Percentiles rank a stretch among this genome's conserved stretches.
Evolutionary conservation across 2,797 vertebrate species (phyloP).

Genomic region (Pipistrellus nathusii): DNA sequence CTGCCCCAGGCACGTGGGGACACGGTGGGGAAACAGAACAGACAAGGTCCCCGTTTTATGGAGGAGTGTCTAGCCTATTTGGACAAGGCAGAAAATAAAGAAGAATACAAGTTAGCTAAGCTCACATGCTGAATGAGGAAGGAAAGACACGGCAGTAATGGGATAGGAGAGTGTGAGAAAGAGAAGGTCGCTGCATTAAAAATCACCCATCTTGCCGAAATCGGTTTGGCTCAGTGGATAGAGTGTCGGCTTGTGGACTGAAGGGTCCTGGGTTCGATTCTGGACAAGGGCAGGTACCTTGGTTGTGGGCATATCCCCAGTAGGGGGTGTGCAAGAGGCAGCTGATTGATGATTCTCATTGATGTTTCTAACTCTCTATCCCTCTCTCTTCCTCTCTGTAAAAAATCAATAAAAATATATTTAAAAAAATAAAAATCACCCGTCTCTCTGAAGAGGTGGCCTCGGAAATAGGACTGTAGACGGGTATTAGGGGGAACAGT

Average conservation of each 20-base stretch:
- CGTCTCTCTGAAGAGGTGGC: not conserved
- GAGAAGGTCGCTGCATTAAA: not conserved
- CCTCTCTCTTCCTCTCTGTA: too few species aligned
- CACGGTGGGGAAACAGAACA: not conserved
- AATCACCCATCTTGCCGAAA: not conserved
- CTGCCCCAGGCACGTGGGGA: not conserved
- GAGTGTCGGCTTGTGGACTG: too few species aligned
- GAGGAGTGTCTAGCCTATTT: not conserved
- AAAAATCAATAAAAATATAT: too few species aligned
- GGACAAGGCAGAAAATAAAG: slow-evolving; percentile 14
- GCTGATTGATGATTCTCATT: too few species aligned
- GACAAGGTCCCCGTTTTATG: not conserved
- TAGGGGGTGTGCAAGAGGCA: too few species aligned
- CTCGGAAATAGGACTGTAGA: not conserved
- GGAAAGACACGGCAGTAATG: not conserved
- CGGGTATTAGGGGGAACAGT: not conserved
- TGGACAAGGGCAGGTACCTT: too few species aligned
- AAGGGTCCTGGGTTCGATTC: too few species aligned
- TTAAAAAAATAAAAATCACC: not conserved
- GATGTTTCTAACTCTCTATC: too few species aligned
- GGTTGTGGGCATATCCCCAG: too few species aligned
- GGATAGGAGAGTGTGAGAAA: not conserved
- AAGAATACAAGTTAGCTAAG: not conserved
- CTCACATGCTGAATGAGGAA: not conserved
- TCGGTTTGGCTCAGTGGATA: too few species aligned